Percentiles rank a stretch among this genome's conserved stretches.
Conservation (phyloP, 1,140 invertebrate species). For the Atta colombica region DNA sequence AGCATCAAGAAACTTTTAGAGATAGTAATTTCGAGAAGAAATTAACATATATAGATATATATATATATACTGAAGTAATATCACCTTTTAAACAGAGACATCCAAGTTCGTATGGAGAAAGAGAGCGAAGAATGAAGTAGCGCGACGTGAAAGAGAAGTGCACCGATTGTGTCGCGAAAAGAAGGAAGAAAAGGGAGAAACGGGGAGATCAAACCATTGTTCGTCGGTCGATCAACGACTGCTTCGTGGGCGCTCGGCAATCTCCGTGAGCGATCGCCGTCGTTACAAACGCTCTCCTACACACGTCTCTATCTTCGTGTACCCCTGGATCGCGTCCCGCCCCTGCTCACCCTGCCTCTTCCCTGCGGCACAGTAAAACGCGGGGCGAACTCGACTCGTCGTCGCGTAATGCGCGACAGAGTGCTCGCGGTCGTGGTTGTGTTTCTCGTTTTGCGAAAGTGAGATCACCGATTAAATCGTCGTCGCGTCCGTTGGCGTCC, state of each 20-base stretch:
- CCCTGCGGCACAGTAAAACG: conserved; percentile 34
- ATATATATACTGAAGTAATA: too few relatives aligned
- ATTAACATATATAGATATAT: too few relatives aligned
- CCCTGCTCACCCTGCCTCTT: neutral
- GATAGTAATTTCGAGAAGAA: too few relatives aligned
- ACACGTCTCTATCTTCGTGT: conserved; percentile 27
- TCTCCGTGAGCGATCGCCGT: conserved; percentile 68
- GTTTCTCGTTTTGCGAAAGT: conserved; percentile 23
- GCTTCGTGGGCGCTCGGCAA: conserved; percentile 72
- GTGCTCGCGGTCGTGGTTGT: conserved; percentile 42
- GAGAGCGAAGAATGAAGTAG: neutral
- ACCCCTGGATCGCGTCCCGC: conserved; percentile 24
- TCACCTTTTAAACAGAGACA: too few relatives aligned
- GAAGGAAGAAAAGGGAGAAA: conserved; percentile 39
- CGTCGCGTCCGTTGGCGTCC: neutral
- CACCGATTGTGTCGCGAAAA: conserved; percentile 17
- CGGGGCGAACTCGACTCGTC: conserved; percentile 13
- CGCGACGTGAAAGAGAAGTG: conserved; percentile 14
- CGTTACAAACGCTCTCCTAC: conserved; percentile 42
- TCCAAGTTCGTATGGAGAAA: neutral
- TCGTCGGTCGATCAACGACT: conserved; percentile 74
- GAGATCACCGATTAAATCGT: conserved; percentile 7
- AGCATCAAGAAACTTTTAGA: neutral
- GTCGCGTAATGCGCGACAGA: conserved; percentile 60
- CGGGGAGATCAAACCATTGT: conserved; percentile 74